Evolutionary conservation across 1,140 invertebrate genomes (phyloP).

Genomic region (Drosophila obscura): DNA sequence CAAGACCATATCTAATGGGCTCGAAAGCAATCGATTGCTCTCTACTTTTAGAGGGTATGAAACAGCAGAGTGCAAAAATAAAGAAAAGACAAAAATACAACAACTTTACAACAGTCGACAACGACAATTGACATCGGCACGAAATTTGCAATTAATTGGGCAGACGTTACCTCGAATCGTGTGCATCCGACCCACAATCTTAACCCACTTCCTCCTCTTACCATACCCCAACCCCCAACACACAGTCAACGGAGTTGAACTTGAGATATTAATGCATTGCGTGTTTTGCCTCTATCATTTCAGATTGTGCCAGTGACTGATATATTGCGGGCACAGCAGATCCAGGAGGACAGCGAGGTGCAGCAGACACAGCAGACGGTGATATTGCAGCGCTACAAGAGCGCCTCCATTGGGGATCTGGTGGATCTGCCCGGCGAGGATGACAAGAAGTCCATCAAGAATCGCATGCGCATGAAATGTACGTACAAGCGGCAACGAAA

Average conservation of each 20-base stretch:
- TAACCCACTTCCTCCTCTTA: not conserved
- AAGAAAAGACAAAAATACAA: slow-evolving; percentile 10
- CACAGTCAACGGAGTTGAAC: not conserved
- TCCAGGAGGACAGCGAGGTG: slow-evolving; percentile 70
- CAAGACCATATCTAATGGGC: too few relatives aligned
- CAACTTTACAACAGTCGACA: slow-evolving; percentile 4
- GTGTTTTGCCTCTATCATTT: slow-evolving; percentile 32
- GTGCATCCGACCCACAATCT: slow-evolving; percentile 12
- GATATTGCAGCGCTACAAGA: slow-evolving; percentile 70
- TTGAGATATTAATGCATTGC: slow-evolving; percentile 38
- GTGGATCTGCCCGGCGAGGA: slow-evolving; percentile 73
- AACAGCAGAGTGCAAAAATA: not conserved
- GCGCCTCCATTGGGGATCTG: slow-evolving; percentile 74
- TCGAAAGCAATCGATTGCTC: too few relatives aligned
- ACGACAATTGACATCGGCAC: slow-evolving; percentile 46
- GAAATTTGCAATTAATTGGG: slow-evolving; percentile 74
- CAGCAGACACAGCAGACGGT: slow-evolving; percentile 61
- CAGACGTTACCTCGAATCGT: slow-evolving; percentile 51
- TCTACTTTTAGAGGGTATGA: too few relatives aligned
- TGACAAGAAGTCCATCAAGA: slow-evolving; percentile 79
- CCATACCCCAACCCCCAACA: not conserved
- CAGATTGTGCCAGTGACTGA: slow-evolving; percentile 81
- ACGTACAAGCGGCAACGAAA: slow-evolving; percentile 23
- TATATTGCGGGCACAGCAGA: slow-evolving; percentile 73
- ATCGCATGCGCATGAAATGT: slow-evolving; percentile 76